phyloP scores from a whole-genome alignment of 2,888 invertebrate genomes.

The Drosophila subsilvestris region DNA sequence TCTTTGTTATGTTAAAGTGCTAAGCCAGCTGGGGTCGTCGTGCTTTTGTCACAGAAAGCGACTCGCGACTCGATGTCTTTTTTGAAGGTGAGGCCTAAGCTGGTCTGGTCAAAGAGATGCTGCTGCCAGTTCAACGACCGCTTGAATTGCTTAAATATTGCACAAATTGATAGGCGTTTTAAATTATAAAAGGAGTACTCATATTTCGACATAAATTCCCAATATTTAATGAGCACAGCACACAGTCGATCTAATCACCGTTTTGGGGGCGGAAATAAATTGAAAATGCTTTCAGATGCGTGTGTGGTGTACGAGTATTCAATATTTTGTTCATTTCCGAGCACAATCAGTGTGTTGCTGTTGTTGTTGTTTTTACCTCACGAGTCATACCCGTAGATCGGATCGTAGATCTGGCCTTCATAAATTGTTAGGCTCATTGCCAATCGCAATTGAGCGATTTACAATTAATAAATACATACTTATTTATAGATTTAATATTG shows the following conservation, averaged over 20 bases:
- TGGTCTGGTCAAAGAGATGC: constrained; percentile 2
- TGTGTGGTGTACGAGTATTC: neutral
- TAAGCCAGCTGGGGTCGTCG: constrained; percentile 9
- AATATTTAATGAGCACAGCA: neutral
- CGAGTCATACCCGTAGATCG: constrained; percentile 21
- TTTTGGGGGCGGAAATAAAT: neutral
- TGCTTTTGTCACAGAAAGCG: neutral
- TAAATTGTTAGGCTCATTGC: constrained; percentile 45
- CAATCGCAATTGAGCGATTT: constrained; percentile 46
- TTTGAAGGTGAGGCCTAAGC: constrained; percentile 24
- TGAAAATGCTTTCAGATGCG: too few relatives aligned
- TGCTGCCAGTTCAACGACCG: constrained; percentile 25
- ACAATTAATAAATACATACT: constrained; percentile 37
- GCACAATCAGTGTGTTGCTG: constrained; percentile 18
- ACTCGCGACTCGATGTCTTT: neutral
- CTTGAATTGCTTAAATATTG: neutral
- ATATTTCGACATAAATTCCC: neutral
- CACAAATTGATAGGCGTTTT: neutral
- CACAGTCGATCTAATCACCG: neutral
- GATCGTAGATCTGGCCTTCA: constrained; percentile 38
- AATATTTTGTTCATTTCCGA: neutral
- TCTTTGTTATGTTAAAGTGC: constrained; percentile 32
- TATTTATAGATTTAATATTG: constrained; percentile 35
- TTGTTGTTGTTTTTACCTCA: constrained; percentile 20
- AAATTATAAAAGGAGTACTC: neutral